Base-by-base conservation (phyloP, 1,140 invertebrate genomes). In the Panagrolaimus sp. region DNA sequence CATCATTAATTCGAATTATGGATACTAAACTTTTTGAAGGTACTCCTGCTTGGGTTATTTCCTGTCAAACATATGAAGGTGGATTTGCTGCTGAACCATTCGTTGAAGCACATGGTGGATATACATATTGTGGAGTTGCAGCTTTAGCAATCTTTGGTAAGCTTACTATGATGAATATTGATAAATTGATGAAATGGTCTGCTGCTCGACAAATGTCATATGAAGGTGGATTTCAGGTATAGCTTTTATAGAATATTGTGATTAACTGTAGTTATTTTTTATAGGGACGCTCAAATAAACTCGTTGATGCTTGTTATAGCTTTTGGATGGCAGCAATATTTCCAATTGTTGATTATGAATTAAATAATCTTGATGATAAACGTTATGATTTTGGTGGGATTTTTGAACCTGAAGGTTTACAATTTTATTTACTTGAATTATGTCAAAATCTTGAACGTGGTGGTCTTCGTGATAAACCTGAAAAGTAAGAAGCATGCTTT, bases 301-400 rank as follows among this genome's bases (percentile, higher is more conserved):
- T 98, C 65, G 95, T 98, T 1, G 96, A 99, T 87, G 91, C 91
- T 8, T 99, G 96, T 85, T 99, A 99, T 84, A 95, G 92, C 3
- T 98, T 97, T 86, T 98, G 96, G 96, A 92, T 95, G 86, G 93
- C 92, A 31, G 93, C 90, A 42, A 87, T 89, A 45, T 92, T 97
- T 83, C 91, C 92, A 46, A 63, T 74, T 43, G 27, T 74, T 16
- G 75, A 76, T 38, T 38, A 63, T 45, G 72, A 74, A 68, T 20
- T 76, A 9, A 9, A 69, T 43, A 9, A 16, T 20, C 8, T 57
- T 27, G 51, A 57, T 57, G 27, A 57, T 11, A 57, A 57, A 11
- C 51, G 51, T 11, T 57, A 20, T 13, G 16, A 14, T 31, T 13
- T 14, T 31, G 9, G 25, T 11, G 64, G 71, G n/a, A 64, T 78